Conservation (phyloP, 2,113 vertebrate species). For the Seriola aureovittata region DNA sequence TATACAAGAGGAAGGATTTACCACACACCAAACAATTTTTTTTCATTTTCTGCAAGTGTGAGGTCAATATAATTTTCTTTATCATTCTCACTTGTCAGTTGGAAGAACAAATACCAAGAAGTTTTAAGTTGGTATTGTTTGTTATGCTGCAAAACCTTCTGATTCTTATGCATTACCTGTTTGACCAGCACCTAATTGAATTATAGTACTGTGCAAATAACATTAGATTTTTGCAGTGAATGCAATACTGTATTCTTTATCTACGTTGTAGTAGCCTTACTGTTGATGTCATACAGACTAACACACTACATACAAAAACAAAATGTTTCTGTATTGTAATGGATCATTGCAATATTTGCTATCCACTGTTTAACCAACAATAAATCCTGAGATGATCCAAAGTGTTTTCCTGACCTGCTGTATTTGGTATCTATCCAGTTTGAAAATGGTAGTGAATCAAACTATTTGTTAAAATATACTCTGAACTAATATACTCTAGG, state of each 20-base stretch:
- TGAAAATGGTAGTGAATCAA: neutral
- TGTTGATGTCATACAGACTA: conserved; percentile 2
- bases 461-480: no score
- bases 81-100: no score
- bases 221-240: neutral
- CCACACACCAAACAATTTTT: no score
- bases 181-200: neutral
- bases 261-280: neutral
- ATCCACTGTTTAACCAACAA: conserved; percentile 4
- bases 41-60: neutral
- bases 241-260: conserved; percentile 7
- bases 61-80: neutral
- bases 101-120: no score
- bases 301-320: neutral
- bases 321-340: neutral
- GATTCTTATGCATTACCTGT: neutral
- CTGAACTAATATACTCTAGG: no score
- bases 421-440: neutral
- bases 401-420: conserved; percentile 6
- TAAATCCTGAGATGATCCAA: conserved; percentile 32
- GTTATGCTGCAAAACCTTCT: neutral
- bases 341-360: neutral
- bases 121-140: neutral
- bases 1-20: neutral
- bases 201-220: neutral